Evolutionary conservation across 37 sponge, comb jelly and placozoan species (phyloP).

Genomic region (Ephydatia muelleri): DNA sequence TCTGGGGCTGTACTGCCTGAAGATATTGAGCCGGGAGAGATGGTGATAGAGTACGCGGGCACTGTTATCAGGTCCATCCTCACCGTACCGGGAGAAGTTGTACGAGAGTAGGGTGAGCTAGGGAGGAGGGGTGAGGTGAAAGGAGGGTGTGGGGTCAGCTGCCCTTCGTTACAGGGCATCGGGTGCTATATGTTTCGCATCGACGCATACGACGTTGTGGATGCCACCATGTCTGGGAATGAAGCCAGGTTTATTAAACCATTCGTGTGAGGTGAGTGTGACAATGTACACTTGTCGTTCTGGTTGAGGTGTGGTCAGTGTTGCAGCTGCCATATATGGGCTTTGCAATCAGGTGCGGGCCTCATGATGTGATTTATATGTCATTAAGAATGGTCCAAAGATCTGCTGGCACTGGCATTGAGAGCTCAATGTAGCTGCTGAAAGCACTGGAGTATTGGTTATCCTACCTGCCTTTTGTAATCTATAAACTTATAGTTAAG

Average conservation of each 20-base stretch:
- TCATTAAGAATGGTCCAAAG: no score
- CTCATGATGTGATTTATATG: no score
- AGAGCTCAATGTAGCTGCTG: no score
- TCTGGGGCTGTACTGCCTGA: constrained; percentile 85
- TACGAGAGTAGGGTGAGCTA: constrained; percentile 89
- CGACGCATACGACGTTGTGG: constrained; percentile 90
- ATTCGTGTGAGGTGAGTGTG: constrained; percentile 80
- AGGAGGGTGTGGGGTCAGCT: no score
- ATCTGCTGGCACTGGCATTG: no score
- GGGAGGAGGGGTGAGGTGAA: not conserved
- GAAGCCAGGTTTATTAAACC: constrained; percentile 98
- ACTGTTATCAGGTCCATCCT: constrained; percentile 88
- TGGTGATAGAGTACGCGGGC: constrained; percentile 98
- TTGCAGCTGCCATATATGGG: not conserved
- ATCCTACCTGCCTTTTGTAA: no score
- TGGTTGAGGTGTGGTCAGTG: not conserved
- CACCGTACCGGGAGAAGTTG: constrained; percentile 86
- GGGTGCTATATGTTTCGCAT: constrained; percentile 99
- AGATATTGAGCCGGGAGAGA: constrained; percentile 90
- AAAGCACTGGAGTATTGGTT: no score
- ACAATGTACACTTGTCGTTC: not conserved
- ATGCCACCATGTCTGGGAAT: constrained; percentile 99
- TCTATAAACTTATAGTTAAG: no score
- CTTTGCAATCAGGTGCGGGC: no score
- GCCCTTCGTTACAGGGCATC: constrained; percentile 70